Evolutionary conservation across 2,113 vertebrate genomes (phyloP), one percentile per base, ranked within the genome.

Genomic region (Rattus rattus): DNA sequence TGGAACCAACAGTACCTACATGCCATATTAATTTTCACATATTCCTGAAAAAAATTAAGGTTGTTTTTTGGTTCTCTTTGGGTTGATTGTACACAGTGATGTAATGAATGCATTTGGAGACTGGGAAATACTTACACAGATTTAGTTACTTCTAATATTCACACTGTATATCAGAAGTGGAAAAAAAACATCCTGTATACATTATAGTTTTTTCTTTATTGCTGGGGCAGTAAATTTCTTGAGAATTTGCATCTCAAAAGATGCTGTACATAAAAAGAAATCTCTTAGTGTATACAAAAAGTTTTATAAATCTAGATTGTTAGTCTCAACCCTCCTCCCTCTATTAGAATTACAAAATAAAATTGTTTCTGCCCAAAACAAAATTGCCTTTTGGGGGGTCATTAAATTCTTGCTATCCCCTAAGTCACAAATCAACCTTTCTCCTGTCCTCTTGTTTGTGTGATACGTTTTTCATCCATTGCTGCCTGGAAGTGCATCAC

Each of bases 1-100:
- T 99, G 97, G 98, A 98, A 98, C 98, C 98, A 99, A 99, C 98
- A 98, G 98, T 98, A 99, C 97, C 98, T 98, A 98, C 98, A 98
- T 98, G 96, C 98, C 80, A 5, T 98, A 98, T 98, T 98, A 98
- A 98, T 98, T 98, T 98, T 98, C 98, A 98, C 98, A 98, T 99
- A 98, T 98, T 98, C 98, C 96, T 98, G 96, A 69, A 98, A 98
- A 98, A 73, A n/a, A 76, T 75, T 88, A 97, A 96, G 96, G 94
- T 98, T 72, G 84, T 63, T 93, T 95, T 97, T 98, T 97, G 88
- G 84, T 95, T 97, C 97, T 97, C 95, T 84, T 98, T 92, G 96
- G 89, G 88, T 97, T 98, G 98, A 98, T 98, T 98, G 97, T 96
- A 97, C 79, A 96, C 92, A 98, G 98, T 98, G 98, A 98, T 97